These are phyloP conservation scores for Ascidia mentula DNA, from an alignment of 23 tunicate genomes.

Conservation along the genomic window DNA sequence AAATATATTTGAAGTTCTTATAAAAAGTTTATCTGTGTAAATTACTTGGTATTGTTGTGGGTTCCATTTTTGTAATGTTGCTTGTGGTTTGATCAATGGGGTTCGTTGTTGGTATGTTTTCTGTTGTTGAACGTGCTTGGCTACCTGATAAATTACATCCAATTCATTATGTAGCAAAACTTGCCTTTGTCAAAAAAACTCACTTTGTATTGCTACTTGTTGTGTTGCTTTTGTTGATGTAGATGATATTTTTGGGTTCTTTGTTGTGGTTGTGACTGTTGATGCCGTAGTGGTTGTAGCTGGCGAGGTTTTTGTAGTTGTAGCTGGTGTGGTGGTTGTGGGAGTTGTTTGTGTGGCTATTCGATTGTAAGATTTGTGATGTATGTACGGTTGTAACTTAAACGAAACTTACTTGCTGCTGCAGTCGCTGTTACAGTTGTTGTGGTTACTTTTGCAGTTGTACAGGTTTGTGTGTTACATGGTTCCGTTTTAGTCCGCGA, in stretches of 20 bases:
- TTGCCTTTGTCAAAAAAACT: no score
- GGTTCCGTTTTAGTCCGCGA: conserved; percentile 7
- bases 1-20: no score
- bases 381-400: not conserved
- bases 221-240: not conserved
- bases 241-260: not conserved
- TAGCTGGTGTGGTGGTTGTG: conserved; percentile 4
- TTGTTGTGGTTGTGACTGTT: not conserved
- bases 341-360: not conserved
- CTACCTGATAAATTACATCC: no score
- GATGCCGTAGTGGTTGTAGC: not conserved
- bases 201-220: no score
- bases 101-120: not conserved
- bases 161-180: no score
- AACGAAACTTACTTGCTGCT: not conserved
- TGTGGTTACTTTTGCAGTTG: not conserved
- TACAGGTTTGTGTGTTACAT: not conserved
- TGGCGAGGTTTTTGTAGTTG: not conserved
- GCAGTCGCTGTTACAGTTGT: conserved; percentile 1
- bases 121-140: not conserved
- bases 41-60: no score
- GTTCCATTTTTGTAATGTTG: no score
- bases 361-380: not conserved
- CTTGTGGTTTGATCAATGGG: not conserved
- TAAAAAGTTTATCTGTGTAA: no score